Evolutionary conservation across 2,888 invertebrate species (phyloP).

Genomic region (Temnothorax ravouxi): DNA sequence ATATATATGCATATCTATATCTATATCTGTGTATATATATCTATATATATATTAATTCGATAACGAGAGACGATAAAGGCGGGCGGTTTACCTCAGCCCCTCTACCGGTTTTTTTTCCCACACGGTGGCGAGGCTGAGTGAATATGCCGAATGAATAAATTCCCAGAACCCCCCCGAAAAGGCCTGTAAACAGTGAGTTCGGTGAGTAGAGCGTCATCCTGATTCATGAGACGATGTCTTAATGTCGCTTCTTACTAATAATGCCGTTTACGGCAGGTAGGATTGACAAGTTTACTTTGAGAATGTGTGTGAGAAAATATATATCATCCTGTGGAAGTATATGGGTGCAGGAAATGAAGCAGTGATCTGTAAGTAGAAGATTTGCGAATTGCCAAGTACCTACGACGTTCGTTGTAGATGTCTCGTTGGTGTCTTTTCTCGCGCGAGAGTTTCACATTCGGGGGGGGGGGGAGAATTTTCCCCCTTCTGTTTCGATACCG

Average conservation of each 20-base stretch:
- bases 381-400: constrained; percentile 82
- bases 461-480: not conserved
- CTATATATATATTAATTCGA: constrained; percentile 74
- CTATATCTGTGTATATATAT: constrained; percentile 53
- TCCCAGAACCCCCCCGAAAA: constrained; percentile 73
- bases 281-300: constrained; percentile 79
- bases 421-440: not conserved
- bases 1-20: constrained; percentile 55
- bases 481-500: not conserved
- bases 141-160: constrained; percentile 68
- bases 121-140: constrained; percentile 77
- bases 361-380: constrained; percentile 84
- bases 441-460: not conserved
- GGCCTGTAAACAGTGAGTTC: constrained; percentile 76
- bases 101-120: constrained; percentile 69
- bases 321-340: constrained; percentile 77
- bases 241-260: constrained; percentile 81
- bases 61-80: constrained; percentile 72
- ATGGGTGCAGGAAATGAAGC: constrained; percentile 81
- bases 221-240: constrained; percentile 79
- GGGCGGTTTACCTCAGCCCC: constrained; percentile 75
- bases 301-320: constrained; percentile 81
- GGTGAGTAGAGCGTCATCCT: constrained; percentile 84
- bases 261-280: constrained; percentile 79
- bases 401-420: constrained; percentile 16